Conservation (phyloP, 2,797 vertebrate genomes). For the Onychomys arenicola region DNA sequence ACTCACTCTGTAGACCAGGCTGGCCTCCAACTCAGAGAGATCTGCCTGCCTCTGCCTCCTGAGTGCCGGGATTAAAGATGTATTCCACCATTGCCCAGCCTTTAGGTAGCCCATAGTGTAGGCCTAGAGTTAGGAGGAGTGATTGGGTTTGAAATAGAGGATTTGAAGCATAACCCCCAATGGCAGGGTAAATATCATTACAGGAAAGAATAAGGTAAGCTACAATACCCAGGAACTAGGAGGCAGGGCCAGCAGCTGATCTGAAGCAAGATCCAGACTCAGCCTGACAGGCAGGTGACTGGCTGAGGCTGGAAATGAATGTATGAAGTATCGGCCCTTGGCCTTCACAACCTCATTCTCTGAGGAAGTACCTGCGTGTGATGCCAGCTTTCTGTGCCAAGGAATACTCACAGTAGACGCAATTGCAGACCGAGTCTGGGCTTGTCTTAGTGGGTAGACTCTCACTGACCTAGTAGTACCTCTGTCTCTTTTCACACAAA, state of each 20-base stretch:
- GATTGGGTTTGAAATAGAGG: slow-evolving; percentile 32
- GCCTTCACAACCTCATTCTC: neutral
- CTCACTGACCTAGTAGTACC: neutral
- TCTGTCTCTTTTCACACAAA: slow-evolving; percentile 35
- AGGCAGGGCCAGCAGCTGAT: neutral
- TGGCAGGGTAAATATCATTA: neutral
- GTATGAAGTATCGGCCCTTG: neutral
- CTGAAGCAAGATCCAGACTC: neutral
- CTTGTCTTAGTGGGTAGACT: neutral
- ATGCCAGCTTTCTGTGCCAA: slow-evolving; percentile 12
- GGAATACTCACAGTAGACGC: neutral
- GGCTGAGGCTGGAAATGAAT: neutral
- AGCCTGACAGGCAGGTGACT: neutral
- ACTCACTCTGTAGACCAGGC: neutral
- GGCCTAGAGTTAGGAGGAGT: neutral
- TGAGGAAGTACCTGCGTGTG: neutral
- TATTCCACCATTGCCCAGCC: neutral
- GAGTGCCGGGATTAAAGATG: neutral
- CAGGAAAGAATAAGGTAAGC: slow-evolving; percentile 5
- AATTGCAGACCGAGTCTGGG: neutral
- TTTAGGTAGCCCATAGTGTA: neutral
- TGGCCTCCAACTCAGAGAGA: neutral
- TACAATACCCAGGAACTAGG: neutral
- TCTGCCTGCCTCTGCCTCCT: neutral
- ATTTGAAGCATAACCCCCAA: neutral